Conservation (phyloP, 2,888 invertebrate species). For the Sclerodermus sp. region DNA sequence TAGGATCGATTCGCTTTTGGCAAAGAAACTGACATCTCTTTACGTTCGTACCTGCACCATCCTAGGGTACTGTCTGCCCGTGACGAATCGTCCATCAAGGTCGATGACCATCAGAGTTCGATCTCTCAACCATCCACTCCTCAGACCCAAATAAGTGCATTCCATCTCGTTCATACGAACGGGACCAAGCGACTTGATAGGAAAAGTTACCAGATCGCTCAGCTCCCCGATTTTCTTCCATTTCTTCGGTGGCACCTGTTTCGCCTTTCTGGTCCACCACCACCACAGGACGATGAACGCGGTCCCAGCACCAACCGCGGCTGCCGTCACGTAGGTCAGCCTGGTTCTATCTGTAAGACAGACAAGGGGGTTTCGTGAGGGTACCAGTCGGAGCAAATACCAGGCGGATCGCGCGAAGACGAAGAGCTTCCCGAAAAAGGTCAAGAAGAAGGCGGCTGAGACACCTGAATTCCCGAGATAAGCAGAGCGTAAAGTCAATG, state of each 20-base stretch:
- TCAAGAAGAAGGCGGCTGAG: too few species aligned
- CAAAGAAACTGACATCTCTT: too few species aligned
- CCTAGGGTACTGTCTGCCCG: constrained; percentile 63
- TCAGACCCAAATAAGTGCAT: constrained; percentile 62
- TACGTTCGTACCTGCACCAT: constrained; percentile 58
- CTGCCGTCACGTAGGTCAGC: constrained; percentile 42
- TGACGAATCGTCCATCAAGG: constrained; percentile 62
- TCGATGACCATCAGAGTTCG: constrained; percentile 65
- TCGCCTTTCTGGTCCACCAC: constrained; percentile 41
- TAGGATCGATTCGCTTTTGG: too few species aligned
- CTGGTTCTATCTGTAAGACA: constrained; percentile 35
- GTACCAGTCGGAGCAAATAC: too few species aligned
- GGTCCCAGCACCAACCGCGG: constrained; percentile 44
- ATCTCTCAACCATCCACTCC: constrained; percentile 63
- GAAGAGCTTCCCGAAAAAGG: too few species aligned
- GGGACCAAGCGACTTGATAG: constrained; percentile 65
- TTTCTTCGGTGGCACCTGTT: constrained; percentile 52
- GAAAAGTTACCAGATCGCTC: constrained; percentile 62
- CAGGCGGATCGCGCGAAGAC: too few species aligned
- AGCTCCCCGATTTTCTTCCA: constrained; percentile 66
- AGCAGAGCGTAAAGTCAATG: too few species aligned
- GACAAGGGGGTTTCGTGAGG: too few species aligned
- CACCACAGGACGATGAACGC: constrained; percentile 37
- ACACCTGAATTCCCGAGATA: too few species aligned
- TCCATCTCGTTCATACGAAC: constrained; percentile 60